phyloP scores from a whole-genome alignment of 2,797 vertebrate species.

The Helostoma temminkii region DNA sequence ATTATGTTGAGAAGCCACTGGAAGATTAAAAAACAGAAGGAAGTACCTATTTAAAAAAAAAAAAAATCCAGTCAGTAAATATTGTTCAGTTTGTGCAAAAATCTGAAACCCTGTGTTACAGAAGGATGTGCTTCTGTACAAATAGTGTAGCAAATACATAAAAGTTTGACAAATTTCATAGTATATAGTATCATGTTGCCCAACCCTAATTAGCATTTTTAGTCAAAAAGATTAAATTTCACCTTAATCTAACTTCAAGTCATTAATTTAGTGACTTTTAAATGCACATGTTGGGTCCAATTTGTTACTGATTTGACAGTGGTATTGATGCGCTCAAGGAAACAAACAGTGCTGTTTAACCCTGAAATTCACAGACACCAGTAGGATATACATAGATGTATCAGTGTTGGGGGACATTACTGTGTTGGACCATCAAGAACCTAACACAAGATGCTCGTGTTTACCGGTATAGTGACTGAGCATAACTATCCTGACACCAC shows the following conservation, averaged over 20 bases:
- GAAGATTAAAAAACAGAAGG: not conserved
- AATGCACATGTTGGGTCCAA: not conserved
- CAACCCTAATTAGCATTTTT: not conserved
- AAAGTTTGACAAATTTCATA: not conserved
- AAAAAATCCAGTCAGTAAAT: not conserved
- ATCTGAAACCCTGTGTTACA: not conserved
- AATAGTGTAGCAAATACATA: not conserved
- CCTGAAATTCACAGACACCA: not conserved
- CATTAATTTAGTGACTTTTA: not conserved
- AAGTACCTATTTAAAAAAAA: not conserved
- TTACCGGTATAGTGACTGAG: constrained; percentile 5
- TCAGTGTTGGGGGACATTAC: constrained; percentile 23
- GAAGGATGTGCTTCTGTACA: not conserved
- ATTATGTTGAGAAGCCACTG: not conserved
- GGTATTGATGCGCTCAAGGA: not conserved
- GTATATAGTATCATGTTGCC: constrained; percentile 1
- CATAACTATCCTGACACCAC: constrained; percentile 7
- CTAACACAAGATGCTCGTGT: not conserved
- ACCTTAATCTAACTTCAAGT: not conserved
- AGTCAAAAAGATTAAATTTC: no score
- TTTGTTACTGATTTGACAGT: constrained; percentile 6
- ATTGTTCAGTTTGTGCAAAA: constrained; percentile 4
- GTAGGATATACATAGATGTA: not conserved
- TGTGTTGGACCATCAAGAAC: not conserved
- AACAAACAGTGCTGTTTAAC: not conserved